Evolutionary conservation across 2,888 invertebrate genomes (phyloP), one percentile per base, ranked within the genome.

Genomic region (Ectemnius continuus): DNA sequence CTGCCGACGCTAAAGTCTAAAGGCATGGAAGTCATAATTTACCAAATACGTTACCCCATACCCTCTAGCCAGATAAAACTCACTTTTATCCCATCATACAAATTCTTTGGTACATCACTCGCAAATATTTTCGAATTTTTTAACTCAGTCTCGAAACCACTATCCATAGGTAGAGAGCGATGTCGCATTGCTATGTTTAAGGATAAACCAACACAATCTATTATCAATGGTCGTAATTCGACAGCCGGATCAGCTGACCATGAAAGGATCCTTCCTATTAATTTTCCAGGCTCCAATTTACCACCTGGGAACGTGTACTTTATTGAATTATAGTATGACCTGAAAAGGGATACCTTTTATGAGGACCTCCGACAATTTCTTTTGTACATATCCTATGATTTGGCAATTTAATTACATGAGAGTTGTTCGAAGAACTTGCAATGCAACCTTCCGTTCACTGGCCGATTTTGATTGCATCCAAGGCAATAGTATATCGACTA

Each of bases 261-360:
- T 1, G 88, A 85, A 23, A 90, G 74, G 65, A 89, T 84, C 68
- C 85, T 81, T 8, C 89, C 90, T 28, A 90, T 71, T 2, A 90
- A 76, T 75, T 86, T 87, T 4, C 89, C 90, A 4, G 88, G 87
- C 46, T 89, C 87, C 14, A 90, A 72, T 74, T 86, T 89, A 8
- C 89, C 89, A 16, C 86, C 87, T 23, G 90, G 89, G 78, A 88
- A 88, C 11, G 89, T 89, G 70, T 88, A 89, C 59, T 89, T 89
- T 26, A 90, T 76, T 1, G 87, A 87, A 79, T 88, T 85, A 69
- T 86, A 85, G 73, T 90, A 90, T 0, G 89, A 87, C 66, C 88
- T 88, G 59, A 16, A 70, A 69, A 67, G 26, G 60, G 13, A 18
- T n/a, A 26, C 23, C 13, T 47, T 18, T 36, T 13, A 58, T 18